Evolutionary conservation across 2,797 vertebrate species (phyloP).

Genomic region (Kryptopterus vitreolus): DNA sequence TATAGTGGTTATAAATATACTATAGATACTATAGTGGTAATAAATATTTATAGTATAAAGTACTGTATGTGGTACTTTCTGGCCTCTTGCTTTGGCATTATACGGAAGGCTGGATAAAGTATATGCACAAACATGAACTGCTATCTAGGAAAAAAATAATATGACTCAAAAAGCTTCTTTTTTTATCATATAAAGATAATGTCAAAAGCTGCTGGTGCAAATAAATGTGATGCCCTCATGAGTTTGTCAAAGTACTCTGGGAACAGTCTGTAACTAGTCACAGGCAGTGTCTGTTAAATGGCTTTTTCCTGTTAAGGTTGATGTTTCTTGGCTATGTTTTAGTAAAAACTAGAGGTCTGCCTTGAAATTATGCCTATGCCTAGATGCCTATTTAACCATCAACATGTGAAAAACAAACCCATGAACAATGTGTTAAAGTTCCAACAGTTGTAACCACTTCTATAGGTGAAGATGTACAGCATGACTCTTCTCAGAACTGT

Average conservation of each 20-base stretch:
- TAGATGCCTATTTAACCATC: not conserved
- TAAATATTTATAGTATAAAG: no score
- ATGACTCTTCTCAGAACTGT: not conserved
- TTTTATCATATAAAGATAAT: not conserved
- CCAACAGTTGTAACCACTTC: no score
- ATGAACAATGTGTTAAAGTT: not conserved
- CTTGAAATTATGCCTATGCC: not conserved
- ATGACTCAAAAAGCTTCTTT: not conserved
- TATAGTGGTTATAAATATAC: no score
- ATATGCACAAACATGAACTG: not conserved
- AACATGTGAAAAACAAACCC: not conserved
- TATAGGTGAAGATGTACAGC: not conserved
- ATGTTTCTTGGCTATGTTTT: not conserved
- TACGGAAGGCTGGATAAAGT: not conserved
- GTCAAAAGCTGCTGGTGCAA: not conserved
- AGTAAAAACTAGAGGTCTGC: not conserved
- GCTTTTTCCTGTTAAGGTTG: not conserved
- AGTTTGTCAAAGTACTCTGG: not conserved
- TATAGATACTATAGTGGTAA: no score
- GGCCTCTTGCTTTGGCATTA: not conserved
- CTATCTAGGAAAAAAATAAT: not conserved
- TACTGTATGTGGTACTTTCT: not conserved
- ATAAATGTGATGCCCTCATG: slow-evolving; percentile 11
- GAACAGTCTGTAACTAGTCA: not conserved
- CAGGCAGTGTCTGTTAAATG: not conserved